These are phyloP conservation scores for Drosophila recens DNA, from an alignment of 2,888 invertebrate species.

Conservation along the genomic window DNA sequence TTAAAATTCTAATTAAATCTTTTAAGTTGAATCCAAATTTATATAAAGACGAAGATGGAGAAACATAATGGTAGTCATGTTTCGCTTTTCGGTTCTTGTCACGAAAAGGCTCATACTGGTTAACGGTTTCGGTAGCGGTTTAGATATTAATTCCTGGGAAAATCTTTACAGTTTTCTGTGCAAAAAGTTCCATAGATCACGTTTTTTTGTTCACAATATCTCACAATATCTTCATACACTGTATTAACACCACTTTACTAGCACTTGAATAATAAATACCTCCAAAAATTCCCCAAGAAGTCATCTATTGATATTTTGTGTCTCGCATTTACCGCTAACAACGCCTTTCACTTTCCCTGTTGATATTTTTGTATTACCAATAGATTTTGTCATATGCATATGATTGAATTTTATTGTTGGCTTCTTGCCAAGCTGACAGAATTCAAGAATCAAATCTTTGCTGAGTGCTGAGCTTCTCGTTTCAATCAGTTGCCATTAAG, in stretches of 20 bases:
- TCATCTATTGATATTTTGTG: background rate
- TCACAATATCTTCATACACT: background rate
- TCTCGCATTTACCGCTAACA: constrained; percentile 50
- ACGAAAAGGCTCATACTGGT: no score
- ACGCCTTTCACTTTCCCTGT: constrained; percentile 69
- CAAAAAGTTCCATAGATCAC: background rate
- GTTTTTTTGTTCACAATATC: background rate
- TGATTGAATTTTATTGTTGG: constrained; percentile 9
- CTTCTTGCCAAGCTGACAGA: constrained; percentile 2
- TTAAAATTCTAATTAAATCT: no score
- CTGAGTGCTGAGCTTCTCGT: background rate
- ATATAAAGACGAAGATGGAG: no score
- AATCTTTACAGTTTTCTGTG: background rate
- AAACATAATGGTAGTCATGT: no score
- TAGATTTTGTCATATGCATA: constrained; percentile 1
- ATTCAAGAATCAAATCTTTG: constrained; percentile 32
- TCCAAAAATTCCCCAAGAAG: constrained; percentile 2
- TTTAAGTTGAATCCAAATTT: no score
- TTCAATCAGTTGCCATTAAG: constrained; percentile 15
- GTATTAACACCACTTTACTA: background rate
- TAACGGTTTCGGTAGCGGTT: no score
- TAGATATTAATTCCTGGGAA: no score
- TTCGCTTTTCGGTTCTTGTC: no score
- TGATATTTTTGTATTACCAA: constrained; percentile 26
- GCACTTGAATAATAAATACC: background rate